Conservation (phyloP, 2,113 vertebrate species). For the Epinephelus cyanopodus region DNA sequence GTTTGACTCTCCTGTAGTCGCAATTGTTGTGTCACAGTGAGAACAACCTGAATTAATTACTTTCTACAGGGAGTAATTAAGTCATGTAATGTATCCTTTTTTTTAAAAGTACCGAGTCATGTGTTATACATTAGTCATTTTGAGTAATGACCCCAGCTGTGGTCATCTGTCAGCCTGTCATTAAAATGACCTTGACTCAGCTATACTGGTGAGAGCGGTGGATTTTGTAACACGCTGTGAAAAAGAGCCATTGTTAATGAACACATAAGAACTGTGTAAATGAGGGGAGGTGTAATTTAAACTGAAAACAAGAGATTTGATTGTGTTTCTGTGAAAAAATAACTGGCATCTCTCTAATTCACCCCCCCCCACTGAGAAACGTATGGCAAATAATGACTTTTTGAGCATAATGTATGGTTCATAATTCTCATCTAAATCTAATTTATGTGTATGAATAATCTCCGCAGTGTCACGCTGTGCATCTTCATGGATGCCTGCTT, state of each 20-base stretch:
- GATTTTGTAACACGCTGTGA: background rate
- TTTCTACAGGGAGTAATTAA: too few species aligned
- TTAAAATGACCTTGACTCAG: constrained; percentile 30
- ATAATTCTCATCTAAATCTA: constrained; percentile 19
- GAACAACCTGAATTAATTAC: too few species aligned
- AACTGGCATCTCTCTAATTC: constrained; percentile 20
- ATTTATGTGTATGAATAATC: constrained; percentile 52
- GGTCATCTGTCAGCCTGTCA: background rate
- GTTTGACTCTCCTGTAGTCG: background rate
- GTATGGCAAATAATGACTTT: constrained; percentile 23
- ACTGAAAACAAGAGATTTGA: background rate
- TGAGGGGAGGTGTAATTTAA: constrained; percentile 19
- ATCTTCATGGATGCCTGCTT: constrained; percentile 29
- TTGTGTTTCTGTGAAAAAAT: constrained; percentile 17
- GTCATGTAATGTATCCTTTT: too few species aligned
- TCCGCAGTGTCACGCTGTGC: constrained; percentile 14
- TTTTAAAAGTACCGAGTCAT: too few species aligned
- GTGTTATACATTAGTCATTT: too few species aligned
- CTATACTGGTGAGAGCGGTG: too few species aligned
- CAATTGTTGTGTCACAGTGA: background rate
- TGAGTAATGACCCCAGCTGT: too few species aligned
- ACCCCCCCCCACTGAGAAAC: constrained; percentile 24
- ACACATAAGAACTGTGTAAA: background rate
- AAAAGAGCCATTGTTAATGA: background rate
- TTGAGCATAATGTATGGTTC: constrained; percentile 20